phyloP scores from a whole-genome alignment of 2,113 vertebrate genomes.

The Cottus gobio region DNA sequence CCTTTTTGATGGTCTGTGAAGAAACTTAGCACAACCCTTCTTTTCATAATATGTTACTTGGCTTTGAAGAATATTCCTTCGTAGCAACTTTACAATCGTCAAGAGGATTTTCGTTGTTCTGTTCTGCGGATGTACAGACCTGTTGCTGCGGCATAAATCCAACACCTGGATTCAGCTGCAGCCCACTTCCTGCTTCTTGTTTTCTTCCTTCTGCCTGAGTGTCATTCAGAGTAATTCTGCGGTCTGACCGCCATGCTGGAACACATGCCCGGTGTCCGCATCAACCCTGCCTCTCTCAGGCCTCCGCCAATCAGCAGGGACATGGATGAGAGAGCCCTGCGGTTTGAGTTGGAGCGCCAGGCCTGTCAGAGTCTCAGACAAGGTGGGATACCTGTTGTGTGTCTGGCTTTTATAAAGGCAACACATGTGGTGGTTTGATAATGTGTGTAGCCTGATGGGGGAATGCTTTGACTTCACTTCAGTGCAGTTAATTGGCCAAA shows the following conservation, averaged over 20 bases:
- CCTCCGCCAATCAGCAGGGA: constrained; percentile 68
- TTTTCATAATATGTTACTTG: neutral
- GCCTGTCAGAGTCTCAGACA: constrained; percentile 79
- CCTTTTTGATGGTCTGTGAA: constrained; percentile 30
- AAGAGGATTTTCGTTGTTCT: constrained; percentile 23
- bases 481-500: neutral
- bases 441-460: neutral
- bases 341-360: constrained; percentile 72
- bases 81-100: neutral
- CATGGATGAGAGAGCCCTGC: constrained; percentile 68
- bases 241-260: constrained; percentile 70
- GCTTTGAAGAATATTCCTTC: constrained; percentile 13
- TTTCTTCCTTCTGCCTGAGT: neutral
- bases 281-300: constrained; percentile 68
- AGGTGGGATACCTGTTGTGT: constrained; percentile 71
- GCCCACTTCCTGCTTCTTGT: neutral
- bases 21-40: constrained; percentile 5
- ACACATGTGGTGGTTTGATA: neutral
- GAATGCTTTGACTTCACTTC: neutral
- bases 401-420: neutral
- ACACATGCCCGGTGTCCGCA: constrained; percentile 60
- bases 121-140: constrained; percentile 22
- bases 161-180: constrained; percentile 19
- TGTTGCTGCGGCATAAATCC: constrained; percentile 1
- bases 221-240: neutral